Conservation (phyloP, 64 coral and sea anemone genomes). For the Pachyseris speciosa region DNA sequence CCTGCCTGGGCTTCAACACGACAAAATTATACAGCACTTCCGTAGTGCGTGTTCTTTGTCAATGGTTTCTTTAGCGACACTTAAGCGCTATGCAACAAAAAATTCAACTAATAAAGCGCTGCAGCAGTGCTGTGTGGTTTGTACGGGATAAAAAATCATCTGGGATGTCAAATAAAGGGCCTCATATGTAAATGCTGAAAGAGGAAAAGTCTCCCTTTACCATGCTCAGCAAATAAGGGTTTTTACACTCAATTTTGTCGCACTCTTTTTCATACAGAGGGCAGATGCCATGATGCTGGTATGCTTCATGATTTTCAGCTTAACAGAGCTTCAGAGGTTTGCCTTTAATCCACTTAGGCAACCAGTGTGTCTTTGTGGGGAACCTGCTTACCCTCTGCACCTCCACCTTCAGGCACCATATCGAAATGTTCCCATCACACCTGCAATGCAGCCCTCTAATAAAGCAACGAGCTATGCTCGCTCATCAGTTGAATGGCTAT, state of each 20-base stretch:
- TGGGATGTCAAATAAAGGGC: background rate
- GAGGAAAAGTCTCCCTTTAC: background rate
- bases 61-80: too few relatives aligned
- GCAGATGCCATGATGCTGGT: constrained; percentile 29
- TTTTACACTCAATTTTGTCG: constrained; percentile 32
- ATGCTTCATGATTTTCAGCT: constrained; percentile 31
- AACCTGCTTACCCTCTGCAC: background rate
- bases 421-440: constrained; percentile 25
- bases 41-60: too few relatives aligned
- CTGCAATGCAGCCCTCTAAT: constrained; percentile 20
- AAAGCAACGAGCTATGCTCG: background rate
- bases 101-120: too few relatives aligned
- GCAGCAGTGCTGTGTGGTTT: too few relatives aligned
- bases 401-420: constrained; percentile 14
- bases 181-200: constrained; percentile 7
- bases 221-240: constrained; percentile 36
- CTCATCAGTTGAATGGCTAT: too few relatives aligned
- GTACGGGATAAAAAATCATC: too few relatives aligned
- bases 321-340: constrained; percentile 14
- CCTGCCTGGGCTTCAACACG: too few relatives aligned
- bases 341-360: constrained; percentile 35
- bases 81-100: too few relatives aligned
- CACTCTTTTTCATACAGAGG: constrained; percentile 43
- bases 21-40: too few relatives aligned
- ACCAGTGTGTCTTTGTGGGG: background rate